These are phyloP conservation scores for Hyles lineata DNA, from an alignment of 2,888 invertebrate species.

Conservation along the genomic window DNA sequence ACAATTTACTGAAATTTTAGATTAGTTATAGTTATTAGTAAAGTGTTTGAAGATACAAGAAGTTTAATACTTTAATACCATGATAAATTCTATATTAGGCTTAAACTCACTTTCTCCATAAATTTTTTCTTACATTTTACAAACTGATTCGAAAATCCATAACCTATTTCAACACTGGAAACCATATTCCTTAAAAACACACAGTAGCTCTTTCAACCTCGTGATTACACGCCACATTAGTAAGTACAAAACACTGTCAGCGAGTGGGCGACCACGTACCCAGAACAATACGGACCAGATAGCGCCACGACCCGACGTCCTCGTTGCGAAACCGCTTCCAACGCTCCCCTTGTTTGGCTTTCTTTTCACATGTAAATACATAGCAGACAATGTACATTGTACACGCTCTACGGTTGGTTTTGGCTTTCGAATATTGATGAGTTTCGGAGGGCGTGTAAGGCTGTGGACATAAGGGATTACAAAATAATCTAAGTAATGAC, in stretches of 20 bases:
- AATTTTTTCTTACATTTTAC: no score
- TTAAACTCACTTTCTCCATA: no score
- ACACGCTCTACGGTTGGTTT: no score
- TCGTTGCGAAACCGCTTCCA: slow-evolving; percentile 19
- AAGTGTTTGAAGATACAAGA: no score
- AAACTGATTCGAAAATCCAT: no score
- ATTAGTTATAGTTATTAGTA: no score
- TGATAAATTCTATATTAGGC: no score
- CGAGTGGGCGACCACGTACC: background rate
- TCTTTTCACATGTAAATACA: slow-evolving; percentile 20
- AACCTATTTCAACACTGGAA: no score
- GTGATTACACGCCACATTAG: background rate
- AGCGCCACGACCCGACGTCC: background rate
- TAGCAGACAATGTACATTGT: slow-evolving; percentile 1
- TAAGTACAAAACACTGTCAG: background rate
- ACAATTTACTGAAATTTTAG: background rate
- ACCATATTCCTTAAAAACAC: no score
- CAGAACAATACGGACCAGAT: slow-evolving; percentile 14
- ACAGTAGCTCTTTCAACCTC: no score
- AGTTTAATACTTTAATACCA: no score
- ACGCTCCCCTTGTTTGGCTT: slow-evolving; percentile 16
- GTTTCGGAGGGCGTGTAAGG: background rate
- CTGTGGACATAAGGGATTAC: background rate
- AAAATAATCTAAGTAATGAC: background rate
- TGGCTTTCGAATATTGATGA: slow-evolving; percentile 14